phyloP scores from a whole-genome alignment of 2,797 vertebrate species.

The Leptoclinus maculatus region DNA sequence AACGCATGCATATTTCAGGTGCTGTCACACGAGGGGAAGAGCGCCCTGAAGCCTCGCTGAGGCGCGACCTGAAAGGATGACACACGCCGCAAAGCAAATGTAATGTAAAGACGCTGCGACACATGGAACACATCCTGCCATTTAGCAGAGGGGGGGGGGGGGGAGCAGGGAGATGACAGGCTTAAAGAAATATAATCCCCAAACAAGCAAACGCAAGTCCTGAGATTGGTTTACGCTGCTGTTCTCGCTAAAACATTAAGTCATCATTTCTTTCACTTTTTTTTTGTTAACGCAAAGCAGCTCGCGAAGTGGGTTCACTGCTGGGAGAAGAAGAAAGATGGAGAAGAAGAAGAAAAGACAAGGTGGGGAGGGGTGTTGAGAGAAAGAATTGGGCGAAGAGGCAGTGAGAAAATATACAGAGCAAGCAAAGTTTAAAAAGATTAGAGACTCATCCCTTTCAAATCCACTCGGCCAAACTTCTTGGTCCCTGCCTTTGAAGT shows the following conservation, averaged over 20 bases:
- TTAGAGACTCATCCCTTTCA: constrained; percentile 83
- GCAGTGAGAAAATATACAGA: constrained; percentile 74
- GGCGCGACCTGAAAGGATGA: constrained; percentile 58
- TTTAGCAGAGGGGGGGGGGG: not conserved
- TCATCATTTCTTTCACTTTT: constrained; percentile 60
- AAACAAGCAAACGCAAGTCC: constrained; percentile 56
- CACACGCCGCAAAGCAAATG: constrained; percentile 52
- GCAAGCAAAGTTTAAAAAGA: constrained; percentile 85
- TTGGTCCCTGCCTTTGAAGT: constrained; percentile 76
- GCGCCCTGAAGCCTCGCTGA: constrained; percentile 32
- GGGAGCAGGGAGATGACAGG: constrained; percentile 31
- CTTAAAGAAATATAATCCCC: constrained; percentile 54
- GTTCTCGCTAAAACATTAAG: constrained; percentile 47
- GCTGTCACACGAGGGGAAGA: constrained; percentile 61
- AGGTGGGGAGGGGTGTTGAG: constrained; percentile 38
- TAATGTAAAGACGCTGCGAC: constrained; percentile 56
- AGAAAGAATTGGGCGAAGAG: constrained; percentile 52
- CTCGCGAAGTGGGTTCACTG: constrained; percentile 21
- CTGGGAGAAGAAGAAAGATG: not conserved
- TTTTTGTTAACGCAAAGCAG: constrained; percentile 34
- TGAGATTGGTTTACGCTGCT: constrained; percentile 46
- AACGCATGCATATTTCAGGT: constrained; percentile 81
- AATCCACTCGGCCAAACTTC: constrained; percentile 76
- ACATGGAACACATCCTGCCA: constrained; percentile 33
- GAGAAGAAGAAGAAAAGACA: not conserved